Evolutionary conservation across 2,113 vertebrate genomes (phyloP).

Genomic region (Rynchops niger): DNA sequence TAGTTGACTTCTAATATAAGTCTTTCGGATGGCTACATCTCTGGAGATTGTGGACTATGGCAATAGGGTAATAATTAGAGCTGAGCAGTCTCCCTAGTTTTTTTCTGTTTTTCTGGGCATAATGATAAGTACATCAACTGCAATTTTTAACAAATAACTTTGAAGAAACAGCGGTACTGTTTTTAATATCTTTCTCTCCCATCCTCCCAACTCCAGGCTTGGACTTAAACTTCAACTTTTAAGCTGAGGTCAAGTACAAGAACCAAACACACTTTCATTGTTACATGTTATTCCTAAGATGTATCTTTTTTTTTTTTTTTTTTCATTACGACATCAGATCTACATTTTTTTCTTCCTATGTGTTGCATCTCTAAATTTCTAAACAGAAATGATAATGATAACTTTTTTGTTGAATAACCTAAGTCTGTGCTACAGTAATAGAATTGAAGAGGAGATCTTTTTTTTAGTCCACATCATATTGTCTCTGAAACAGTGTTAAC

Average conservation of each 20-base stretch:
- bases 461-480: background rate
- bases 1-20: background rate
- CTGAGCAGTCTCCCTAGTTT: background rate
- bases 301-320: background rate
- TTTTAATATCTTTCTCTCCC: background rate
- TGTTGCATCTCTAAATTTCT: background rate
- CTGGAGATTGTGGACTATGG: background rate
- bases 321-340: background rate
- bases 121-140: background rate
- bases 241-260: background rate
- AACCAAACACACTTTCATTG: background rate
- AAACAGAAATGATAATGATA: background rate
- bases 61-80: background rate
- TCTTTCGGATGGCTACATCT: background rate
- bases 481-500: background rate
- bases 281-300: background rate
- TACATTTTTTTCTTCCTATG: background rate
- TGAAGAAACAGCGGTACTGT: background rate
- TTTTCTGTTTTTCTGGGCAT: background rate
- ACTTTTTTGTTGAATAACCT: background rate
- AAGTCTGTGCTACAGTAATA: background rate
- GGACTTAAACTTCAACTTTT: background rate
- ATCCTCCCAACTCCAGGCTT: background rate
- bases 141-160: background rate
- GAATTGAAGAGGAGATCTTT: background rate